phyloP scores from a whole-genome alignment of 2,888 invertebrate genomes.

The Seira sanloemensis region DNA sequence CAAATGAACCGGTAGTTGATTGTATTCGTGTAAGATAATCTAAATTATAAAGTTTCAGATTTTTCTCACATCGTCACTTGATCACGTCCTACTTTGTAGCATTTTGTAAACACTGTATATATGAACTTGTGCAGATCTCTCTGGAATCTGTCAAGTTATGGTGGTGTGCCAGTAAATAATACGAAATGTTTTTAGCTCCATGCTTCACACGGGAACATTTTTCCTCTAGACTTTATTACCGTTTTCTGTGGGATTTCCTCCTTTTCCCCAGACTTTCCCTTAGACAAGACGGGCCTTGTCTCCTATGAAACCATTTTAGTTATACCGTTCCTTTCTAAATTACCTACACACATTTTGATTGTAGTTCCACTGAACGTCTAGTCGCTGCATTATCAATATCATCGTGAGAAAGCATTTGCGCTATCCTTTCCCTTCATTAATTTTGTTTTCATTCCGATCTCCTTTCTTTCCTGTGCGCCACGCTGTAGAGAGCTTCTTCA shows the following conservation, averaged over 20 bases:
- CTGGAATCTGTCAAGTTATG: not conserved
- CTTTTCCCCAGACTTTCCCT: too few species aligned
- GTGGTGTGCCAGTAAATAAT: not conserved
- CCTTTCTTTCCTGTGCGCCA: not conserved
- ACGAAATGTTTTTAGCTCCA: not conserved
- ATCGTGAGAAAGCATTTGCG: conserved; percentile 9
- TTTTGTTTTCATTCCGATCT: conserved; percentile 47
- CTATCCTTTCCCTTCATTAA: conserved; percentile 42
- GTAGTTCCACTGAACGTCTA: not conserved
- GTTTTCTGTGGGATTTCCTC: too few species aligned
- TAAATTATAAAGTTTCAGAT: too few species aligned
- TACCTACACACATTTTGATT: not conserved
- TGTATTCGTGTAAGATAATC: too few species aligned
- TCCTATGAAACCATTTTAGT: not conserved
- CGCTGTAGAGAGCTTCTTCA: not conserved
- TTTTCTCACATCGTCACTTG: conserved; percentile 40
- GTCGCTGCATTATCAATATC: conserved; percentile 9
- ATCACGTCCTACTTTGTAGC: conserved; percentile 40
- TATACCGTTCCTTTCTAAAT: not conserved
- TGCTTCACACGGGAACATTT: not conserved
- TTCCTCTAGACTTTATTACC: not conserved
- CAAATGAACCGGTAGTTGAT: not conserved
- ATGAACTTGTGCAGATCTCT: not conserved
- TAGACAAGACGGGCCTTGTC: not conserved
- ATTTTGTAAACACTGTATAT: not conserved